Evolutionary conservation across 2,113 vertebrate genomes (phyloP).

Genomic region (Genyomyrus donnyi): DNA sequence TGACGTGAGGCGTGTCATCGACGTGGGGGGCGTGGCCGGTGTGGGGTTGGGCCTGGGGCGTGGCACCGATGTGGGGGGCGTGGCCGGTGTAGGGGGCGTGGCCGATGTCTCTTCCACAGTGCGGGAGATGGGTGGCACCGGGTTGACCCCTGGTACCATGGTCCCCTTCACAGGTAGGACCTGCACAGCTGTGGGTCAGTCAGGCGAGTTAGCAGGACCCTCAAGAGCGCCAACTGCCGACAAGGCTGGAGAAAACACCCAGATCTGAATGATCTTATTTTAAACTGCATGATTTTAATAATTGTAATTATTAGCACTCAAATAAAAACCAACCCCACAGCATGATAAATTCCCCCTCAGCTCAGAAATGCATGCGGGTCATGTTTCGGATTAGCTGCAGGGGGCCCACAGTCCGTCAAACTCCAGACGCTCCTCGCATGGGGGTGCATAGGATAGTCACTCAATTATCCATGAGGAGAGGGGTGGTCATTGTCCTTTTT

Average conservation of each 20-base stretch:
- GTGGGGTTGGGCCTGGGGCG: slow-evolving; percentile 41
- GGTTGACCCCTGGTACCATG: slow-evolving; percentile 50
- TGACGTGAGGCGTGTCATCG: slow-evolving; percentile 42
- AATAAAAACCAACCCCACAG: neutral
- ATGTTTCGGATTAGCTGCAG: neutral
- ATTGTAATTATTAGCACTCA: neutral
- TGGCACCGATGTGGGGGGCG: neutral
- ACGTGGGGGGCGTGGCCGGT: neutral
- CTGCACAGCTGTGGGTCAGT: slow-evolving; percentile 56
- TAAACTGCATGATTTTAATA: neutral
- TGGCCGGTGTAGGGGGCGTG: neutral
- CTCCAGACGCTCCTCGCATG: slow-evolving; percentile 15
- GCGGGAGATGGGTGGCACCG: slow-evolving; percentile 52
- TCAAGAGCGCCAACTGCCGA: neutral
- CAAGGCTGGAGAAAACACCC: neutral
- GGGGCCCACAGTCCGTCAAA: neutral
- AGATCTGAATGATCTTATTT: neutral
- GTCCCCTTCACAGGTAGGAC: slow-evolving; percentile 64
- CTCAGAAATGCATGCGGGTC: neutral
- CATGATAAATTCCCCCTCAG: neutral
- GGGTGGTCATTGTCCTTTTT: slow-evolving; percentile 31
- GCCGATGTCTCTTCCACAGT: slow-evolving; percentile 10
- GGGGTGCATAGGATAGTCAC: slow-evolving; percentile 38
- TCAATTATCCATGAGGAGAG: slow-evolving; percentile 43
- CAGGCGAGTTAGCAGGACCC: neutral